phyloP scores from a whole-genome alignment of 2,797 vertebrate genomes.

The Cheirogaleus major region DNA sequence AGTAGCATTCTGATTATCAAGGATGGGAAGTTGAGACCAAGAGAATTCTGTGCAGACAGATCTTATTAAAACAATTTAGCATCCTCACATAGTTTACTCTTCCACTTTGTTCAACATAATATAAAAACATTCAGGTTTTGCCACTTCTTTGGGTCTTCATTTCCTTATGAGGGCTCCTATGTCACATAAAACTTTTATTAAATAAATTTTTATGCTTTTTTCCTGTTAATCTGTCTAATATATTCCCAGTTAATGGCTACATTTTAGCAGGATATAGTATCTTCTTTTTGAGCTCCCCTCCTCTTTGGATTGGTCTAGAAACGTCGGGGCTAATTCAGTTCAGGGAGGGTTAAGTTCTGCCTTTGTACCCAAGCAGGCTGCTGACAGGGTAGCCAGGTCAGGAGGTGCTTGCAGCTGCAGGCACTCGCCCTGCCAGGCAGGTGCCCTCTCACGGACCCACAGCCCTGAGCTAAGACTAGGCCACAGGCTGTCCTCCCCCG shows the following conservation, averaged over 20 bases:
- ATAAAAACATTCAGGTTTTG: not conserved
- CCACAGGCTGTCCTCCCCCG: not conserved
- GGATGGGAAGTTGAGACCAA: not conserved
- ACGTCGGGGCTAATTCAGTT: not conserved
- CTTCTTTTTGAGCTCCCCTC: not conserved
- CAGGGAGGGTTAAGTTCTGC: not conserved
- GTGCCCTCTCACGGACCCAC: not conserved
- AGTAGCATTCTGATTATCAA: not conserved
- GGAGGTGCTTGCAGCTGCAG: not conserved
- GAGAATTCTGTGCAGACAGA: not conserved
- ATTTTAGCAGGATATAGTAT: not conserved
- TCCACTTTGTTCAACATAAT: not conserved
- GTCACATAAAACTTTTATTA: not conserved
- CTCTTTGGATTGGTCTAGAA: not conserved
- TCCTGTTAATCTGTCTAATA: not conserved
- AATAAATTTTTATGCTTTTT: not conserved
- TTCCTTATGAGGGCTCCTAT: not conserved
- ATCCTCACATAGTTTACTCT: not conserved
- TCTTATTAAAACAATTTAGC: not conserved
- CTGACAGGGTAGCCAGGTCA: not conserved
- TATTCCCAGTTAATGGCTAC: not conserved
- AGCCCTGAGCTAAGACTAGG: not conserved
- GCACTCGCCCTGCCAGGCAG: rapidly evolving
- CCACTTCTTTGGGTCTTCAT: not conserved
- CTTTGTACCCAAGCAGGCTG: not conserved